These are phyloP conservation scores for Pantherophis vulpinus DNA, from an alignment of 2,797 vertebrate species.

Conservation along the genomic window DNA sequence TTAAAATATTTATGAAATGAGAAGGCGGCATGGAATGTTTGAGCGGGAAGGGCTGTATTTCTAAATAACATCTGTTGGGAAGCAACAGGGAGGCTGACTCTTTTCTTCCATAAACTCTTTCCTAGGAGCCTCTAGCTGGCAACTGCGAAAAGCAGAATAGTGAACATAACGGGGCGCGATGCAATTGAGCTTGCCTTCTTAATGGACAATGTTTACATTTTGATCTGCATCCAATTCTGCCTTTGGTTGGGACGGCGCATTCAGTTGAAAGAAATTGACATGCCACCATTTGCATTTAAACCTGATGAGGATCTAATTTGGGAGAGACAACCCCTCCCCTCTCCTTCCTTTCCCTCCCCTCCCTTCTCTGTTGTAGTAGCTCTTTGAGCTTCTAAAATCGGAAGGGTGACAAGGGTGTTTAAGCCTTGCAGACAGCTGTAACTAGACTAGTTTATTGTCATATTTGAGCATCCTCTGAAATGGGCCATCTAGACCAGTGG, in stretches of 20 bases:
- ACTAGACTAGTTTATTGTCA: background rate
- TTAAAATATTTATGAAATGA: background rate
- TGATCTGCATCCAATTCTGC: background rate
- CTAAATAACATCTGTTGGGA: background rate
- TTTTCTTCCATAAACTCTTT: background rate
- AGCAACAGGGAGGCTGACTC: background rate
- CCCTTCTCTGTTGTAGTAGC: background rate
- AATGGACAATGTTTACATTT: background rate
- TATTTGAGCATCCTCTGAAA: background rate
- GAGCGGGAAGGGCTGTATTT: background rate
- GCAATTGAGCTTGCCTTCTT: background rate
- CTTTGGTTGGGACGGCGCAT: background rate
- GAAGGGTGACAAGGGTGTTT: background rate
- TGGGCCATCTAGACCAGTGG: background rate
- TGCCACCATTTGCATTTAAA: background rate
- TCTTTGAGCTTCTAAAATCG: background rate
- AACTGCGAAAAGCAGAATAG: background rate
- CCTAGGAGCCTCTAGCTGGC: background rate
- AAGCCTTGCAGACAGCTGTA: background rate
- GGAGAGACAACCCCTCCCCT: background rate
- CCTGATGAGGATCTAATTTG: background rate
- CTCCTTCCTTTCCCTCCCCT: background rate
- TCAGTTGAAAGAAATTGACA: background rate
- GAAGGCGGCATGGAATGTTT: background rate
- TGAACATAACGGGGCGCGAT: background rate